Percentiles rank a stretch among this genome's conserved stretches.
Conservation (phyloP, 1,140 invertebrate genomes). For the Hypothenemus hampei region DNA sequence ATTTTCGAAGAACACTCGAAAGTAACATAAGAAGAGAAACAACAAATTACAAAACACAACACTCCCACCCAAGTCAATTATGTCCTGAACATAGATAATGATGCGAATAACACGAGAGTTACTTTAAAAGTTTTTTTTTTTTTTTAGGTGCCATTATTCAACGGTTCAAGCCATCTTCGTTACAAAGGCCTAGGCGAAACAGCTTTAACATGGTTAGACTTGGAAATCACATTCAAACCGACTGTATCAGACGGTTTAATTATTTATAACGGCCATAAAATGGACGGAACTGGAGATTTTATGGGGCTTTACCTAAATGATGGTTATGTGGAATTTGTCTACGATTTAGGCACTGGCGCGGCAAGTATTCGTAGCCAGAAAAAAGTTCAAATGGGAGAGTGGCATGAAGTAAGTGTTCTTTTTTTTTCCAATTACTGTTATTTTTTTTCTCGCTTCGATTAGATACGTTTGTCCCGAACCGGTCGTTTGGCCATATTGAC, state of each 20-base stretch:
- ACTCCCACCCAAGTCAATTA: too few species aligned
- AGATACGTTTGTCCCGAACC: constrained; percentile 67
- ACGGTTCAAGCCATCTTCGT: constrained; percentile 83
- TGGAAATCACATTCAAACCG: constrained; percentile 84
- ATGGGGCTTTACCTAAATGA: constrained; percentile 80
- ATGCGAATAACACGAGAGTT: too few species aligned
- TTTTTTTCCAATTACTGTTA: too few species aligned
- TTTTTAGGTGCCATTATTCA: constrained; percentile 87
- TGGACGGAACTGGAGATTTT: constrained; percentile 87
- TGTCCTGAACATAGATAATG: too few species aligned
- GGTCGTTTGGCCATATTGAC: constrained; percentile 80
- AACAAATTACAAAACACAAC: too few species aligned
- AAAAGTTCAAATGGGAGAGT: constrained; percentile 69
- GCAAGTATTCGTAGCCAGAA: constrained; percentile 76
- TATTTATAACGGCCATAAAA: constrained; percentile 86
- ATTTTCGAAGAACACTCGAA: too few species aligned
- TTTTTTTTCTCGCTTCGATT: constrained; percentile 13
- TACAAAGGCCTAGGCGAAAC: constrained; percentile 77
- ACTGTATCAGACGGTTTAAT: constrained; percentile 75
- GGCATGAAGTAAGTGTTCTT: constrained; percentile 78
- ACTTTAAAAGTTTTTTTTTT: too few species aligned
- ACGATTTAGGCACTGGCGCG: constrained; percentile 88
- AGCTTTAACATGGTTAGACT: constrained; percentile 84
- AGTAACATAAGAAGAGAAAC: too few species aligned
- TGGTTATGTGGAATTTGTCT: constrained; percentile 84